Evolutionary conservation across 2,113 vertebrate genomes (phyloP).

Genomic region (Pluvialis apricaria): DNA sequence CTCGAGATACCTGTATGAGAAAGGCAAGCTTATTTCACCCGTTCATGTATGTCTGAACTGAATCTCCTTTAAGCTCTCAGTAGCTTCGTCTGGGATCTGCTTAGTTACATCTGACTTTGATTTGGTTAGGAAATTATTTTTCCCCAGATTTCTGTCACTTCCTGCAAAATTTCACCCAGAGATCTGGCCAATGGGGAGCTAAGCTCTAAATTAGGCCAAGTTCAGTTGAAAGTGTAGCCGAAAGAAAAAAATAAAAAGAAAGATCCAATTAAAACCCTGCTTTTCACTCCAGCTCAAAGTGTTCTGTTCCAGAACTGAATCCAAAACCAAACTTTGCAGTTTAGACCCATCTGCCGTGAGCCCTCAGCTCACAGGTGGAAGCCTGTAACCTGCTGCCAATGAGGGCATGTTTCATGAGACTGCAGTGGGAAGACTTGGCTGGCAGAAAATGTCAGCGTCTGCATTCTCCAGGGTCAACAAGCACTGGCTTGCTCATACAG

Average conservation of each 20-base stretch:
- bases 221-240: not conserved
- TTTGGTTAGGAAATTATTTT: not conserved
- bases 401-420: not conserved
- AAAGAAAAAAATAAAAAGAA: not conserved
- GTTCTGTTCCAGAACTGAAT: slow-evolving; percentile 19
- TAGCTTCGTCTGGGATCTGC: not conserved
- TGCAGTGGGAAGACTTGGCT: not conserved
- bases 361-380: not conserved
- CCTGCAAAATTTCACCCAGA: not conserved
- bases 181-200: not conserved
- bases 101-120: not conserved
- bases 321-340: slow-evolving; percentile 17
- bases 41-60: not conserved
- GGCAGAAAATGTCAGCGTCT: not conserved
- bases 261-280: not conserved
- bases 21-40: not conserved
- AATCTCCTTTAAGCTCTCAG: not conserved
- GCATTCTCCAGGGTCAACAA: not conserved
- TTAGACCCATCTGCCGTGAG: not conserved
- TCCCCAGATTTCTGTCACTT: not conserved
- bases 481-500: not conserved
- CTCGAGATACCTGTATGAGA: not conserved
- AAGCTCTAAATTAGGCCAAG: not conserved
- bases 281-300: not conserved
- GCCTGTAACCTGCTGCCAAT: slow-evolving; percentile 1